Evolutionary conservation across 1,140 invertebrate species (phyloP), one percentile per base, ranked within the genome.

Genomic region (Psix sp.): DNA sequence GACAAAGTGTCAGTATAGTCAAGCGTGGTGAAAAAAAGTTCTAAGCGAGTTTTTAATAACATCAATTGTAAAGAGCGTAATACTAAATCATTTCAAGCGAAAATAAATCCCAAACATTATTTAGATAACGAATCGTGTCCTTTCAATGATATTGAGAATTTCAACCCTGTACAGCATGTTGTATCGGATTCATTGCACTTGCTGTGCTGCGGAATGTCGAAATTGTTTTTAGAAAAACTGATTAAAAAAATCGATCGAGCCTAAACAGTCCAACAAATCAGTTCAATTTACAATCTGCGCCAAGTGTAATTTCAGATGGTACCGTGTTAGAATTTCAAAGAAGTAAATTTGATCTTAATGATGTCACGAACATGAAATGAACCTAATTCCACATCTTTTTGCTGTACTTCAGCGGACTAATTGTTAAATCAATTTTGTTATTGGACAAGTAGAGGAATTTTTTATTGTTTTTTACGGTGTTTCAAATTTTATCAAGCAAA

Each of bases 121-220:
- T 35, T 46, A 5, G 4, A 5, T 31, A 45, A 13, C 9, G 31
- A 49, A 48, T 11, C 10, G 11, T 65, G 57, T 10, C 59, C 56
- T 14, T 18, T 78, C 6, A 24, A 45, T 57, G 16, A 71, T 1
- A 67, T 76, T 14, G 17, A 3, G 9, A 17, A 38, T n/a, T 75
- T 72, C 14, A 48, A 77, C 33, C 20, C 48, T 15, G 29, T 77
- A 2, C 43, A 42, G 21, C 1, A 3, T 0, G 36, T 75, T 6
- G 15, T 49, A 5, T 39, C 75, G 11, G 76, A 77, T 56, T 16
- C 56, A 16, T 73, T 75, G 72, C 76, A 75, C 59, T 43, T 77
- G n/a, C 31, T 77, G 3, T 68, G 56, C 11, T 10, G 18, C 33
- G 63, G 76, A 0, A 29, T 73, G 6, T 35, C 56, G 36, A 72